These are phyloP conservation scores for Proisotoma minuta DNA, from an alignment of 2,888 invertebrate species.

Conservation along the genomic window DNA sequence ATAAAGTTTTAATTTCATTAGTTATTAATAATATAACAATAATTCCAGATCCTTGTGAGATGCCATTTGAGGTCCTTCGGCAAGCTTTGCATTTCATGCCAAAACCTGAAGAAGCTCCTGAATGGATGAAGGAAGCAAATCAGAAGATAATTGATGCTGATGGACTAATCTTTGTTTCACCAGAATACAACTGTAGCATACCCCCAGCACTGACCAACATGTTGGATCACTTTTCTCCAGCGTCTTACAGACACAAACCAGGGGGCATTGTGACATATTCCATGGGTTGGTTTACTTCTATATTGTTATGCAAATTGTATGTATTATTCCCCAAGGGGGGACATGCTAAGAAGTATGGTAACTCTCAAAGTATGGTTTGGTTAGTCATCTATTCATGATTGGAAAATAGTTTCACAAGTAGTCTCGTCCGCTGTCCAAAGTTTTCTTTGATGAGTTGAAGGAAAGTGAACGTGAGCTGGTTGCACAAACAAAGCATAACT, in stretches of 20 bases:
- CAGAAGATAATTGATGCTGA: slow-evolving; percentile 50
- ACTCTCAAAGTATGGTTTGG: no score
- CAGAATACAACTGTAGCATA: slow-evolving; percentile 52
- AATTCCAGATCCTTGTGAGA: slow-evolving; percentile 51
- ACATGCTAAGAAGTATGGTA: no score
- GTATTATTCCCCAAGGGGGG: no score
- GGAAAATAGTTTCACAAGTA: no score
- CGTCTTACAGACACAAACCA: slow-evolving; percentile 51
- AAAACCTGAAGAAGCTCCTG: slow-evolving; percentile 48
- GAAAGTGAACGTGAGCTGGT: no score
- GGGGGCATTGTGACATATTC: slow-evolving; percentile 50
- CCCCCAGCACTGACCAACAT: slow-evolving; percentile 54
- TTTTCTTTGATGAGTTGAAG: no score
- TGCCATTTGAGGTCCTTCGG: slow-evolving; percentile 49
- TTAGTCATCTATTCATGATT: no score
- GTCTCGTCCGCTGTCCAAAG: no score
- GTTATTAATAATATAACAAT: not conserved
- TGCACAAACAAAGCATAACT: no score
- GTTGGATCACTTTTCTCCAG: slow-evolving; percentile 53
- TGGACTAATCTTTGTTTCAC: slow-evolving; percentile 52
- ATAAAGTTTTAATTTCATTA: slow-evolving; percentile 1
- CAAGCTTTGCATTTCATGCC: slow-evolving; percentile 49
- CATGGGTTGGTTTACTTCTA: no score
- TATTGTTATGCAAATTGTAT: no score
- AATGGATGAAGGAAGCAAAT: slow-evolving; percentile 49